Conservation (phyloP, 2,888 invertebrate genomes). For the Cancer borealis region DNA sequence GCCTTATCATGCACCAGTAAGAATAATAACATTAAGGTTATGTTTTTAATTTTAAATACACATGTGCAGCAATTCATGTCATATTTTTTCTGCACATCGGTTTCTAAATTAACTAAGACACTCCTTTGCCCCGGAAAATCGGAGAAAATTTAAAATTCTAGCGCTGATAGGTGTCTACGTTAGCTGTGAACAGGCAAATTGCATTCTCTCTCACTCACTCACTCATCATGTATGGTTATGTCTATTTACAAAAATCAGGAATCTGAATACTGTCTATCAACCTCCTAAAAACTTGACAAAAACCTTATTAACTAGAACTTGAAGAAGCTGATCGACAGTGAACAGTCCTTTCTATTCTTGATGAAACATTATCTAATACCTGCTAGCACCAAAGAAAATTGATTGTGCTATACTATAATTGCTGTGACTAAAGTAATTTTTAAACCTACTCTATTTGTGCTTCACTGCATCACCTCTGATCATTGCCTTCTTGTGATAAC, state of each 20-base stretch:
- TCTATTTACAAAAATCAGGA: background rate
- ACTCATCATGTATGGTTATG: background rate
- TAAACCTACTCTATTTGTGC: background rate
- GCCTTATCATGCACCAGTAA: too few relatives aligned
- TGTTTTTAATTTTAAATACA: too few relatives aligned
- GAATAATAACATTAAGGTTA: too few relatives aligned
- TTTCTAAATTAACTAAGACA: too few relatives aligned
- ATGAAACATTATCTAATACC: background rate
- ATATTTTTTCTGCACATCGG: too few relatives aligned
- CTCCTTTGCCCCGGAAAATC: too few relatives aligned
- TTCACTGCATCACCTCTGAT: constrained; percentile 10
- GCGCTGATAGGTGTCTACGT: too few relatives aligned
- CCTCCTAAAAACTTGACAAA: background rate
- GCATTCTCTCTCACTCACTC: background rate
- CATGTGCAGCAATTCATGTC: too few relatives aligned
- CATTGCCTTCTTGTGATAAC: background rate
- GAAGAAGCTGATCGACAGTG: background rate
- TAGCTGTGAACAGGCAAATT: background rate
- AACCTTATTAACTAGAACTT: background rate
- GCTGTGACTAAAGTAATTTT: background rate
- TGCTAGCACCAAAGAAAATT: background rate
- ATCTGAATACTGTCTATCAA: background rate
- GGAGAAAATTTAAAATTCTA: too few relatives aligned
- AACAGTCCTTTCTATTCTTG: background rate
- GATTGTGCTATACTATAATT: background rate